Base-by-base conservation (phyloP, 2,888 invertebrate genomes). In the Coenonympha arcania region DNA sequence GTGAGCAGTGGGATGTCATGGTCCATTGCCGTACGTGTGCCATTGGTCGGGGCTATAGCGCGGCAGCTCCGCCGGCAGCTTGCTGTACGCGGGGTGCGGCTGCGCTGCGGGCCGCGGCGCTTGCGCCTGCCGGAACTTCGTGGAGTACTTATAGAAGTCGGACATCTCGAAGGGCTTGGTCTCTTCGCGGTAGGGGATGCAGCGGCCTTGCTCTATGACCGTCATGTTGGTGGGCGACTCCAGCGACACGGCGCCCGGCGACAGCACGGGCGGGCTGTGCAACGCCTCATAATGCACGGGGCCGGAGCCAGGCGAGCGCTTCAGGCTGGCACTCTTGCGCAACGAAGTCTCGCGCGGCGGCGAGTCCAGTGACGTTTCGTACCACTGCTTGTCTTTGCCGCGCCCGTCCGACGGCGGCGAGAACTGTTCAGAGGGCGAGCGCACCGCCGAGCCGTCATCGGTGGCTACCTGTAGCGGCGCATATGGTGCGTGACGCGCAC, bases 81-180 rank as follows among this genome's bases (percentile, higher is more conserved):
- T 82, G 60, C 79, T 83, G 55, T 75, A 66, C 53, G 77, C 68
- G 15, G 73, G 68, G 24, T 74, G 69, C 52, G 68, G 76, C 4
- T 69, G 66, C 28, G 68, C 55, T 1, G 68, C 59, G 30, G 64
- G 62, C 55, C 81, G 84, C 40, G 73, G 79, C 47, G 65, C 64
- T 65, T 69, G 77, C 2, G 72, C 71, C 65, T 95, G 92, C 55
- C 96, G 90, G 74, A 93, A 95, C 73, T 96, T 96, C 4, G 96
- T 96, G 44, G 97, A 98, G 76, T 98, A 98, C 79, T 98, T 98
- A 76, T 97, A 98, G 77, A 96, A 98, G 79, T 98, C 98, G 0
- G 96, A 93, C 95, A 98, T 96, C 87, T 98, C 98, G 82, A 97
- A 98, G 2, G 98, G 98, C 73, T 98, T 98, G 0, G 95, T 95